Percentiles rank a stretch among this genome's conserved stretches.
These are phyloP conservation scores for Thamnophis sirtalis DNA, from an alignment of 2,113 vertebrate species.

Conservation along the genomic window DNA sequence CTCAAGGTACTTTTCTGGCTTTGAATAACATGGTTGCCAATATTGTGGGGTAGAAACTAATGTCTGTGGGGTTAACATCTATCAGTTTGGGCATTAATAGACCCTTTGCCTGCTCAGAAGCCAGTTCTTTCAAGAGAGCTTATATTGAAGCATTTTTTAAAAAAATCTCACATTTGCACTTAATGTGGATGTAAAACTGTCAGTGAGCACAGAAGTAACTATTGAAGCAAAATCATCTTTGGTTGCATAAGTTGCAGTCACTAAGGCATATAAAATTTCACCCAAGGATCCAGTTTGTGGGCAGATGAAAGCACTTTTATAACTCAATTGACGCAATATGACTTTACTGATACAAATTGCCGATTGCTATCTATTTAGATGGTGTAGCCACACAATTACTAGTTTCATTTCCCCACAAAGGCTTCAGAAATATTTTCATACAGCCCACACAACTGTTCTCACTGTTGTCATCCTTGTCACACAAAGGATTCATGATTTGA, in stretches of 20 bases:
- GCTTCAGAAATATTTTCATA: not conserved
- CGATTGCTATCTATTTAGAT: not conserved
- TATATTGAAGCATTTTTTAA: not conserved
- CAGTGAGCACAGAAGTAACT: not conserved
- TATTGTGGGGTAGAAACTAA: not conserved
- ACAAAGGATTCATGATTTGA: not conserved
- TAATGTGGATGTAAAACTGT: not conserved
- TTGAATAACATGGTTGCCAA: not conserved
- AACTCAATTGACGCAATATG: not conserved
- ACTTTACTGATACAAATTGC: not conserved
- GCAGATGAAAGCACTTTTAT: not conserved
- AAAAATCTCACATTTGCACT: not conserved
- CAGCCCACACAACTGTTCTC: not conserved
- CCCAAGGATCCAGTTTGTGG: not conserved
- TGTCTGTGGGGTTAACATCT: not conserved
- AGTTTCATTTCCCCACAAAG: not conserved
- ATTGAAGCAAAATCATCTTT: not conserved
- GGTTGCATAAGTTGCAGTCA: not conserved
- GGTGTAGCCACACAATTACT: not conserved
- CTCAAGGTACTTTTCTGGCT: not conserved
- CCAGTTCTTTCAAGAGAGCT: not conserved
- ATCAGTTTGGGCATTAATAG: not conserved
- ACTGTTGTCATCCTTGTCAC: not conserved
- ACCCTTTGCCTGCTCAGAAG: not conserved
- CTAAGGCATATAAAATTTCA: not conserved